phyloP scores from a whole-genome alignment of 2,888 invertebrate species.

The Micoletzkya japonica region DNA sequence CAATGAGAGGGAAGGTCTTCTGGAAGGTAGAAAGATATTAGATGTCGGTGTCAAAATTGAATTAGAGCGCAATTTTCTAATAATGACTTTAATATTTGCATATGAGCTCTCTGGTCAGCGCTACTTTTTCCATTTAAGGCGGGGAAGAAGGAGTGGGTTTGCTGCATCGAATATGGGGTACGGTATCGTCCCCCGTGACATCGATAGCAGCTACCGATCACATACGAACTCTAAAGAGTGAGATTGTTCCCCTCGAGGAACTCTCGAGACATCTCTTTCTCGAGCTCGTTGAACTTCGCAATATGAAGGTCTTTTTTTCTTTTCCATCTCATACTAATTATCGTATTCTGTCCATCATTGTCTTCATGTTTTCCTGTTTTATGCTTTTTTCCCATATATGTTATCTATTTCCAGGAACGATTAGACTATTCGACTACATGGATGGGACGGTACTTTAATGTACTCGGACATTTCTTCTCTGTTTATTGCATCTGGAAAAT shows the following conservation, averaged over 20 bases:
- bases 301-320: slow-evolving; percentile 63
- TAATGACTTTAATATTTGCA: neutral
- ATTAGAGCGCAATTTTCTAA: too few relatives aligned
- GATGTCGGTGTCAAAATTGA: too few relatives aligned
- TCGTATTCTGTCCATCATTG: too few relatives aligned
- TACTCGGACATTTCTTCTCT: slow-evolving; percentile 96
- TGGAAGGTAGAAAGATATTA: too few relatives aligned
- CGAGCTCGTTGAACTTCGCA: slow-evolving; percentile 90
- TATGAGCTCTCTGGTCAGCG: too few relatives aligned
- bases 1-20: too few relatives aligned
- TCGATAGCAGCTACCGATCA: slow-evolving; percentile 40
- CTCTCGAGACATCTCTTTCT: slow-evolving; percentile 88
- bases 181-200: slow-evolving; percentile 36
- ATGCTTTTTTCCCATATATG: slow-evolving; percentile 3
- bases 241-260: slow-evolving; percentile 87
- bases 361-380: too few relatives aligned
- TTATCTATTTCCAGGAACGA: slow-evolving; percentile 73
- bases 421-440: slow-evolving; percentile 92
- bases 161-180: slow-evolving; percentile 46
- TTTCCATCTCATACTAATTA: slow-evolving; percentile 5
- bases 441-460: slow-evolving; percentile 97
- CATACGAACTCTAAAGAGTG: slow-evolving; percentile 65
- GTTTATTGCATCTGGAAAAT: slow-evolving; percentile 98
- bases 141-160: slow-evolving; percentile 38
- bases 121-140: too few relatives aligned